Conservation (phyloP, 2,888 invertebrate genomes). For the Imbricaverruca yamaguchii region DNA sequence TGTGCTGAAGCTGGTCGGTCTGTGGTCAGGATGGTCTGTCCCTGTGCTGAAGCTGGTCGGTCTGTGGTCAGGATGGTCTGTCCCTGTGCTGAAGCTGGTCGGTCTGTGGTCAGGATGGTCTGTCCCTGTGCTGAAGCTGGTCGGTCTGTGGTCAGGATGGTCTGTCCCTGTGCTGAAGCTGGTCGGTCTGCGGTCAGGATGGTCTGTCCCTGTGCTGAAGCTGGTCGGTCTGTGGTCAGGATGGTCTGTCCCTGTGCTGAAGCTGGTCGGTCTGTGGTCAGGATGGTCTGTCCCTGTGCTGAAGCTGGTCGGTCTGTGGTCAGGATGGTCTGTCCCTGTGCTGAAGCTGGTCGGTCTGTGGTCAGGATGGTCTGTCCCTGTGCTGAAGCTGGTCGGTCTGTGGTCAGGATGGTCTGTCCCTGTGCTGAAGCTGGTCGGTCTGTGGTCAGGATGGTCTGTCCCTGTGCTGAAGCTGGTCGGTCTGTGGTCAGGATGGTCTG, state of each 20-base stretch:
- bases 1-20: not conserved
- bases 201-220: too few species aligned
- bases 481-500: constrained; percentile 41
- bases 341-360: not conserved
- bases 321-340: too few species aligned
- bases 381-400: not conserved
- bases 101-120: constrained; percentile 39
- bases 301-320: not conserved
- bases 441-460: too few species aligned
- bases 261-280: not conserved
- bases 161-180: too few species aligned
- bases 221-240: constrained; percentile 37
- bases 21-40: too few species aligned
- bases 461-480: not conserved
- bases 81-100: not conserved
- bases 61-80: constrained; percentile 41
- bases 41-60: not conserved
- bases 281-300: too few species aligned
- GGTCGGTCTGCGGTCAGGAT: constrained; percentile 38
- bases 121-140: not conserved
- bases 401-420: too few species aligned
- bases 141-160: constrained; percentile 38
- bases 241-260: too few species aligned
- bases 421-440: not conserved
- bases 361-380: too few species aligned